Conservation (phyloP, 2,113 vertebrate genomes). For the Spilogale gracilis region DNA sequence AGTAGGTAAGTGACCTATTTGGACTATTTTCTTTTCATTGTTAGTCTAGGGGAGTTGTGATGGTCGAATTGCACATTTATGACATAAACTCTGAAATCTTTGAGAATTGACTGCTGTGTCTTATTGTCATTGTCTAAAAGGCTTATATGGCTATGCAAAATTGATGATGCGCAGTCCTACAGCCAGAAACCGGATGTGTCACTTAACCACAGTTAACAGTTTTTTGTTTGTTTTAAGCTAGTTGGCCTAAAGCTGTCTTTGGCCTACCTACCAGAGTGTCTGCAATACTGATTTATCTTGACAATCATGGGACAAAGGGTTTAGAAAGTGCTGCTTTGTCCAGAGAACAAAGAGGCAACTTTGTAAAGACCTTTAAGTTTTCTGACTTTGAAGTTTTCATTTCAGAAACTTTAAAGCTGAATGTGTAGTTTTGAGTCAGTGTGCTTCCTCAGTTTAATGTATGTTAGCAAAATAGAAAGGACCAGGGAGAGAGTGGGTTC, state of each 20-base stretch:
- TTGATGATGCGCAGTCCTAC: background rate
- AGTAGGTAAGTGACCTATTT: background rate
- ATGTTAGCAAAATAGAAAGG: background rate
- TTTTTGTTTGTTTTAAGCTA: conserved; percentile 41
- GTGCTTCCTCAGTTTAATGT: background rate
- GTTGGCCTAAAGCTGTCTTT: background rate
- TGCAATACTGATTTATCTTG: conserved; percentile 28
- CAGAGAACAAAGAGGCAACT: conserved; percentile 22
- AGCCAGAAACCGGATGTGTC: conserved; percentile 64
- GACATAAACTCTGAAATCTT: conserved; percentile 8
- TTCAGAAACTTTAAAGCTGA: background rate
- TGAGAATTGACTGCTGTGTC: background rate
- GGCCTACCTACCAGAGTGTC: conserved; percentile 4
- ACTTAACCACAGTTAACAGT: conserved; percentile 41
- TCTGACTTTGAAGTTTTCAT: conserved; percentile 36
- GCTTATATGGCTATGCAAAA: conserved; percentile 16
- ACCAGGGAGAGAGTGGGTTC: background rate
- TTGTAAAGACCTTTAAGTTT: conserved; percentile 45
- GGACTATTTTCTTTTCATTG: background rate
- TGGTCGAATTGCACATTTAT: background rate
- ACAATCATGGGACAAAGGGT: background rate
- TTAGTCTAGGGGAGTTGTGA: background rate
- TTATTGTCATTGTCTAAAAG: background rate
- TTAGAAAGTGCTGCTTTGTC: conserved; percentile 55
- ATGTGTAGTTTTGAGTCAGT: background rate